Base-by-base conservation (phyloP, 2,797 vertebrate species). In the Syngnathus rostellatus region DNA sequence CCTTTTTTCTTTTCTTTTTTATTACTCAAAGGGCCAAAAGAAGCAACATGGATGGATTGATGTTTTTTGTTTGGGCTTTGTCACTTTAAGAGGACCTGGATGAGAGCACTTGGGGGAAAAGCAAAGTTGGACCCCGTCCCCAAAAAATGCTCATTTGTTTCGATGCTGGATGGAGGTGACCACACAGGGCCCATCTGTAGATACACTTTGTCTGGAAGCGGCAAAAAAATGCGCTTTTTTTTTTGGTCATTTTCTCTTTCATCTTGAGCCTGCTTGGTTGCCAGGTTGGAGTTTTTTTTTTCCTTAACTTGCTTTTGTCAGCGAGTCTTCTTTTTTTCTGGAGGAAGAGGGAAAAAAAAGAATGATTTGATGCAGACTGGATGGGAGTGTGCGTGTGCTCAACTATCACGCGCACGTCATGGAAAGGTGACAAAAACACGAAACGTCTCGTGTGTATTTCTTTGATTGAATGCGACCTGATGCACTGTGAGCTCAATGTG, bases 401-500 rank as follows among this genome's bases (percentile, higher is more conserved):
- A 86, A 54, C 59, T 72, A 80, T 61, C 66, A 61, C 79, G 77
- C 81, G 81, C 78, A 78, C 69, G 74, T 55, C 78, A 67, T 10
- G 16, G 74, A 53, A 71, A 71, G 75, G 81, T 64, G 77, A 57
- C 50, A 62, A 50, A 70, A 77, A 81, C 71, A 74, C 60, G 43
- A 45, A 14, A 72, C 74, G 63, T 74, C 64, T 74, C 74, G 62
- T 83, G 79, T 85, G 65, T 79, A 21, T 54, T 66, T 86, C 83
- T 77, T 91, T 87, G 92, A 94, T 81, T 87, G 88, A 95, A 91
- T 91, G 92, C 91, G 94, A 95, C 95, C 94, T 93, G 92, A 93
- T 93, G 92, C 95, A 96, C 95, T 97, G 95, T 96, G 95, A 97
- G 94, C 93, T 94, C 92, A 92, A 93, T 90, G 92, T 96, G 94